These are phyloP conservation scores for Sula dactylatra DNA, from an alignment of 2,113 vertebrate species.

Conservation along the genomic window DNA sequence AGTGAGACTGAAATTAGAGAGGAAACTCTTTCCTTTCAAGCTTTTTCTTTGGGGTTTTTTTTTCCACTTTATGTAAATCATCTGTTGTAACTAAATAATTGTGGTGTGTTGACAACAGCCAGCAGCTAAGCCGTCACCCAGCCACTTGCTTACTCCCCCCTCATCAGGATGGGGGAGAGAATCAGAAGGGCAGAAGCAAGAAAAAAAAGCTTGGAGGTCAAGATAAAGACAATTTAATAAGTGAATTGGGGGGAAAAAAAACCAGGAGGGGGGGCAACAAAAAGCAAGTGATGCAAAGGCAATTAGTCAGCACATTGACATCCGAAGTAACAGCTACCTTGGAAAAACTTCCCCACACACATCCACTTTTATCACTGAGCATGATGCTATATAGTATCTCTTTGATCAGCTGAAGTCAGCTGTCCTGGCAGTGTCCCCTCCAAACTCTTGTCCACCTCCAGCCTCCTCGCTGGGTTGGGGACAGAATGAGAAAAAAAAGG, in stretches of 20 bases:
- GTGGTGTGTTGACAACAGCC: not conserved
- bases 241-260: not conserved
- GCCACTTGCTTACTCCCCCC: not conserved
- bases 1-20: not conserved
- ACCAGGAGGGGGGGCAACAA: no score
- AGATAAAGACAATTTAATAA: not conserved
- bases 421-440: not conserved
- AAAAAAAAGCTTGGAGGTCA: not conserved
- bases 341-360: not conserved
- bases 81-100: not conserved
- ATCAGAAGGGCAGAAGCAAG: not conserved
- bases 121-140: not conserved
- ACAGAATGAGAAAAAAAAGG: not conserved
- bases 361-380: not conserved
- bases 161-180: not conserved
- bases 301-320: not conserved
- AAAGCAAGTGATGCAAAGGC: not conserved
- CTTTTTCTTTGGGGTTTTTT: not conserved
- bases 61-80: not conserved
- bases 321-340: not conserved
- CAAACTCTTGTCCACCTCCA: not conserved
- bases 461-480: not conserved
- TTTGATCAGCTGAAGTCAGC: not conserved
- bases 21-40: not conserved
- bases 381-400: not conserved